Evolutionary conservation across 2,797 vertebrate species (phyloP), one percentile per base, ranked within the genome.

Genomic region (Esox lucius): DNA sequence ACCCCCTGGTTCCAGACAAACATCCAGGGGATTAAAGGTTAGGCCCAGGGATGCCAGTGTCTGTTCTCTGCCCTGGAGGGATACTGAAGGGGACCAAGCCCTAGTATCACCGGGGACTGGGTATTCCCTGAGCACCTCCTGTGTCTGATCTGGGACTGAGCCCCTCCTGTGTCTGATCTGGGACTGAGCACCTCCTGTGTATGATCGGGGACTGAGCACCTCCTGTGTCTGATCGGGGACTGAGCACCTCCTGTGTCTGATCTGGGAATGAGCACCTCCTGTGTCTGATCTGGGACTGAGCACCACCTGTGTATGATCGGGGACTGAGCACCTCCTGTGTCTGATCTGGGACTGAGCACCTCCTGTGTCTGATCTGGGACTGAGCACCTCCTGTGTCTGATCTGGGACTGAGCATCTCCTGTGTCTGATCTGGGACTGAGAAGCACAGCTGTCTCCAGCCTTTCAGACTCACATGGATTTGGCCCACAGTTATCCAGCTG

Each of bases 21-120:
- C 59, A 64, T 64, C 67, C 39, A 31, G 19, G 62, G 73, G 79
- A 80, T 74, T 76, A 75, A n/a, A 73, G 72, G 74, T 76, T 13
- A n/a, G n/a, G n/a, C n/a, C 71, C 5, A 26, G 19, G 69, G 71
- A 53, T 73, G 16, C 9, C 17, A 51, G 28, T 8, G 49, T 15
- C 56, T 69, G 24, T 26, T 22, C 56, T 69, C 48, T 26, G 42
- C 53, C 22, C 70, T n/a, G 28, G 49, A 51, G 61, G 68, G 46
- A 35, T 48, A n/a, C 12, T 59, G 22, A 11, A 51, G 59, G 15
- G 33, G 31, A 28, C 62, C 39, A 71, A 51, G 62, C 19, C 39
- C 13, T 42, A 42, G 16, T 19, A 39, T 12, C 46, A 13, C 22
- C 19, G 53, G 0, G 26, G 31, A 8, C 39, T 28, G 35, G 26